These are phyloP conservation scores for Heptranchias perlo DNA, from an alignment of 2,113 vertebrate species.

Conservation along the genomic window DNA sequence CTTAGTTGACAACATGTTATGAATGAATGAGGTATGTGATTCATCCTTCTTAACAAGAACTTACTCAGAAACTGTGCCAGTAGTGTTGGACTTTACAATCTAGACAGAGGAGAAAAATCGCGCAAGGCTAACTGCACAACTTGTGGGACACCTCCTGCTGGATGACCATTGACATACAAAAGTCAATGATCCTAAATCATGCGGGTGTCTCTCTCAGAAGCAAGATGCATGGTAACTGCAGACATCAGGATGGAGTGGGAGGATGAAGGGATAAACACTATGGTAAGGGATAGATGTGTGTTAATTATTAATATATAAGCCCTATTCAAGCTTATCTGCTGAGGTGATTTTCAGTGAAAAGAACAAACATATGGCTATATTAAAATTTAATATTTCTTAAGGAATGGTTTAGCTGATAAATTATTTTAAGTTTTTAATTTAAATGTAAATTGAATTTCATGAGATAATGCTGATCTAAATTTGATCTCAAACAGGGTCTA, in stretches of 20 bases:
- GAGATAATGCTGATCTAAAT: neutral
- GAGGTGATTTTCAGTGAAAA: neutral
- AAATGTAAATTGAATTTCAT: conserved; percentile 28
- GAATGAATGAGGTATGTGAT: neutral
- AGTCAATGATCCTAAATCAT: neutral
- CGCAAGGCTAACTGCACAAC: neutral
- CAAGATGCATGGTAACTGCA: neutral
- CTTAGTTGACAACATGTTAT: neutral
- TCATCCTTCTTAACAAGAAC: neutral
- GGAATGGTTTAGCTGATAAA: conserved; percentile 15
- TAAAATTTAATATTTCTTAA: neutral
- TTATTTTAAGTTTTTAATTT: conserved; percentile 16
- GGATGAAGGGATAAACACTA: neutral
- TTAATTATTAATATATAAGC: neutral
- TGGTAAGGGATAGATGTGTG: neutral
- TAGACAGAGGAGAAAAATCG: neutral
- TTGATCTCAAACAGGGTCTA: neutral
- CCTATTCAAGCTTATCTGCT: neutral
- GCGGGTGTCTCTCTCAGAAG: neutral
- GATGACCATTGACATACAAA: no score
- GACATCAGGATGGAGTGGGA: neutral
- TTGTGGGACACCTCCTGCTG: neutral
- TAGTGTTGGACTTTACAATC: neutral
- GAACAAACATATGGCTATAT: neutral
- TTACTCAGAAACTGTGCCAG: neutral